These are phyloP conservation scores for Drosophila guanche DNA, from an alignment of 1,140 invertebrate genomes.

Conservation along the genomic window DNA sequence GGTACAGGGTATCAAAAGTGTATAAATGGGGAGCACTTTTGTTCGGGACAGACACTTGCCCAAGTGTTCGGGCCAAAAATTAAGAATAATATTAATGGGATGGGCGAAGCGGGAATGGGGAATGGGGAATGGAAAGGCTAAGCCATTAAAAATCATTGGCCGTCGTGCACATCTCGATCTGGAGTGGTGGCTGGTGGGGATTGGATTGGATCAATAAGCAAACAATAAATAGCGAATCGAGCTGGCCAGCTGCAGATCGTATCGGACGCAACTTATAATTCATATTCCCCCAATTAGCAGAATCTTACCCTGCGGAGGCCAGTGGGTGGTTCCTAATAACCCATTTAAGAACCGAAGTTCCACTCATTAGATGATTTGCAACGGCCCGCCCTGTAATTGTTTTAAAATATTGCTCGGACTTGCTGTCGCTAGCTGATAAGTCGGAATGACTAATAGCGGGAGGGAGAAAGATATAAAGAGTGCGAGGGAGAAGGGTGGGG, in stretches of 20 bases:
- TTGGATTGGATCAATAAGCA: slow-evolving; percentile 45
- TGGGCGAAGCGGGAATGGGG: not conserved
- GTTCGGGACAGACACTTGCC: not conserved
- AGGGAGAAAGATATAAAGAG: not conserved
- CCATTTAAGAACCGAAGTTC: slow-evolving; percentile 37
- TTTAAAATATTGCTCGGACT: slow-evolving; percentile 46
- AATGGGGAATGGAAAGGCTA: slow-evolving; percentile 8
- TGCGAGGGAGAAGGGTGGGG: not conserved
- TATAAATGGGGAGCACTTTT: not conserved
- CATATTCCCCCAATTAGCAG: slow-evolving; percentile 43
- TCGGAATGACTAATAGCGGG: slow-evolving; percentile 47
- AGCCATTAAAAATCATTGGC: slow-evolving; percentile 48
- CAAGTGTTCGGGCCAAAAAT: slow-evolving; percentile 44
- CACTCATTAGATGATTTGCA: not conserved
- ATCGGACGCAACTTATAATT: slow-evolving; percentile 35
- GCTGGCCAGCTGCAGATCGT: slow-evolving; percentile 22
- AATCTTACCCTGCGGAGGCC: slow-evolving; percentile 2
- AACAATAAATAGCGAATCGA: slow-evolving; percentile 36
- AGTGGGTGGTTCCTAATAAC: slow-evolving; percentile 26
- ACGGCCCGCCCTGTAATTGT: slow-evolving; percentile 6
- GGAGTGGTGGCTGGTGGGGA: slow-evolving; percentile 18
- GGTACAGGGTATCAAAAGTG: not conserved
- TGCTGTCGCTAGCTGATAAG: slow-evolving; percentile 50
- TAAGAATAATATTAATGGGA: slow-evolving; percentile 18
- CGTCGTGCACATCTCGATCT: slow-evolving; percentile 48